Conservation (phyloP, 2,797 vertebrate genomes). For the Sebastes elongatus region DNA sequence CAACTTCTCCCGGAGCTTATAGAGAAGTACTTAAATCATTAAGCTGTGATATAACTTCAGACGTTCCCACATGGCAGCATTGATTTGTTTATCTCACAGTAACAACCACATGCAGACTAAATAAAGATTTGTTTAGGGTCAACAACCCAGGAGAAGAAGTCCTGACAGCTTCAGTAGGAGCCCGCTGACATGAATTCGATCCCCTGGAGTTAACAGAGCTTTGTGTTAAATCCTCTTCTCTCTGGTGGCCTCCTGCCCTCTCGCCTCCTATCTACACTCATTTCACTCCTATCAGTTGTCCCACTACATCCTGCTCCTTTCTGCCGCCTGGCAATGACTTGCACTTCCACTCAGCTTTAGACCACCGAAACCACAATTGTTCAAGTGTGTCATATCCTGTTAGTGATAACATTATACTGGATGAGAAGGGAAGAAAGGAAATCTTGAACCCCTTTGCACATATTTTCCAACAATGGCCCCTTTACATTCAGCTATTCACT, state of each 20-base stretch:
- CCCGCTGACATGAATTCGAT: neutral
- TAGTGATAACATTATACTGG: conserved; percentile 36
- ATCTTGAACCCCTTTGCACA: conserved; percentile 20
- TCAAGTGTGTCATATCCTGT: conserved; percentile 37
- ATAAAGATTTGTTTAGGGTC: neutral
- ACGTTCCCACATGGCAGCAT: neutral
- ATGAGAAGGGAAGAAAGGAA: conserved; percentile 14
- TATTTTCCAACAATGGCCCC: conserved; percentile 35
- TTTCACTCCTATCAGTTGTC: conserved; percentile 1
- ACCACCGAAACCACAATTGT: conserved; percentile 19
- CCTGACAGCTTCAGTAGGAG: neutral
- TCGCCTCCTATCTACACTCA: neutral
- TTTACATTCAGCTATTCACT: conserved; percentile 23
- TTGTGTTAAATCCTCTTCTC: neutral
- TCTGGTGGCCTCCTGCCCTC: neutral
- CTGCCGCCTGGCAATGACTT: conserved; percentile 30
- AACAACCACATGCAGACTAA: neutral
- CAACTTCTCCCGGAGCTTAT: neutral
- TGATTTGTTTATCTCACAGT: neutral
- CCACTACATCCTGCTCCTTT: neutral
- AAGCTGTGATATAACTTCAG: neutral
- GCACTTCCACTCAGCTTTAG: conserved; percentile 36
- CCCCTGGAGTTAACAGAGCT: neutral
- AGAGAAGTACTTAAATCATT: too few species aligned
- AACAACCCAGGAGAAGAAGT: neutral